These are phyloP conservation scores for Macrochelys suwanniensis DNA, from an alignment of 2,797 vertebrate genomes.

Conservation along the genomic window DNA sequence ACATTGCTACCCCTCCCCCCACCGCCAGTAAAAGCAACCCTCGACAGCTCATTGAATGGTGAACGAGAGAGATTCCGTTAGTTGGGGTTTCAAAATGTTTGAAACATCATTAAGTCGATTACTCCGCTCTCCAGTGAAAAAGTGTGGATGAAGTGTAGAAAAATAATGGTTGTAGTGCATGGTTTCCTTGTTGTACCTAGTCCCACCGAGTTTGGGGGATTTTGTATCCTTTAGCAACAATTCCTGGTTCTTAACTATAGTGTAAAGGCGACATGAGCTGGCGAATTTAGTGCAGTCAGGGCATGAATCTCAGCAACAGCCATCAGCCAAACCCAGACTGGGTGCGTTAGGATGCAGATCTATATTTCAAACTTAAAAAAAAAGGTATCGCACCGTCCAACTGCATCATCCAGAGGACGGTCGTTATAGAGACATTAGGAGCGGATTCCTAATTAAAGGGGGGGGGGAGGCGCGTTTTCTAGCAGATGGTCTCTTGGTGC, in stretches of 20 bases:
- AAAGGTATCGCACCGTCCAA: accelerated
- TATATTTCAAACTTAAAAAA: neutral
- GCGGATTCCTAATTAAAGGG: neutral
- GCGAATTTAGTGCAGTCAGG: neutral
- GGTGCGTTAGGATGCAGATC: no score
- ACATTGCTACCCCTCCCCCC: slow-evolving; percentile 9
- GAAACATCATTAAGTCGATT: slow-evolving; percentile 70
- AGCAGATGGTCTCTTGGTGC: slow-evolving; percentile 35
- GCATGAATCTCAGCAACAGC: no score
- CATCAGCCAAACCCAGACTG: no score
- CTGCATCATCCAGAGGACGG: neutral
- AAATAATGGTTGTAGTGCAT: neutral
- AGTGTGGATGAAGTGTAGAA: neutral
- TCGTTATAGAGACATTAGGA: neutral
- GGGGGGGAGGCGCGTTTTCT: neutral
- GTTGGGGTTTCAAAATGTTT: slow-evolving; percentile 18
- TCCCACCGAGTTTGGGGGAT: neutral
- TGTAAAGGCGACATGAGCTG: neutral
- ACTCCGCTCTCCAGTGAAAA: slow-evolving; percentile 46
- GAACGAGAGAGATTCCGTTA: slow-evolving; percentile 32
- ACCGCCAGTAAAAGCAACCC: neutral
- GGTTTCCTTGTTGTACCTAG: neutral
- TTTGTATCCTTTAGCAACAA: neutral
- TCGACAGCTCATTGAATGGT: neutral
- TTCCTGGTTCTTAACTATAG: neutral